Percentiles rank a stretch among this genome's conserved stretches.
phyloP scores from a whole-genome alignment of 2,888 invertebrate species.

The Chloroclysta siterata region DNA sequence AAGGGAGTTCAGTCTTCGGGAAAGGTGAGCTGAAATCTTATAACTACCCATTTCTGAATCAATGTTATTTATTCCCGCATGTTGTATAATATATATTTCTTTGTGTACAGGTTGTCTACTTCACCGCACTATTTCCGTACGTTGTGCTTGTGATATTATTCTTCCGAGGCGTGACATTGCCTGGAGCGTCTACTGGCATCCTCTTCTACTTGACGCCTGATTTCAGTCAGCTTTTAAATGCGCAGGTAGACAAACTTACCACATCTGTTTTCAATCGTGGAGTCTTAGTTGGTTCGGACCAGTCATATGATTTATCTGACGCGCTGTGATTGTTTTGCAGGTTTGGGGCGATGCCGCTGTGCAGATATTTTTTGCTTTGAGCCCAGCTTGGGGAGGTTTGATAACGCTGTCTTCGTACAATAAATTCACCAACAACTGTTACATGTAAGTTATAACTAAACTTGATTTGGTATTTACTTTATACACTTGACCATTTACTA shows the following conservation, averaged over 20 bases:
- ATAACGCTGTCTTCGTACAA: constrained; percentile 94
- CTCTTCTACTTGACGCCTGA: constrained; percentile 92
- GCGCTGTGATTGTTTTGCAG: constrained; percentile 55
- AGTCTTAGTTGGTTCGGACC: neutral
- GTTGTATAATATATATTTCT: neutral
- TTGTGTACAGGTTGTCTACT: constrained; percentile 87
- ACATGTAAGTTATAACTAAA: constrained; percentile 82
- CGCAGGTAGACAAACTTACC: constrained; percentile 78
- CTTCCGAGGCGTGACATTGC: constrained; percentile 91
- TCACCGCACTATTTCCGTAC: constrained; percentile 91
- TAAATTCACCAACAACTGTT: constrained; percentile 93
- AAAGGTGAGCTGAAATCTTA: constrained; percentile 73
- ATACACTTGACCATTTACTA: no score
- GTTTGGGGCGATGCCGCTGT: constrained; percentile 94
- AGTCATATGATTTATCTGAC: neutral
- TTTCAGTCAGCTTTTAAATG: constrained; percentile 89
- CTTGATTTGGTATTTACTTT: neutral
- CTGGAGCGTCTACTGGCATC: constrained; percentile 91
- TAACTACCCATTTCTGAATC: neutral
- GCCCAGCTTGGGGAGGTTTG: constrained; percentile 94
- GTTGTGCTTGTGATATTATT: constrained; percentile 90
- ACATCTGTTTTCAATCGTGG: neutral
- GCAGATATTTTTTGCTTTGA: constrained; percentile 94
- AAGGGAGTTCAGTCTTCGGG: constrained; percentile 93
- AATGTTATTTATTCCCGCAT: neutral